Percentiles rank a stretch among this genome's conserved stretches.
phyloP scores from a whole-genome alignment of 2,113 vertebrate species.

The Polypterus senegalus region DNA sequence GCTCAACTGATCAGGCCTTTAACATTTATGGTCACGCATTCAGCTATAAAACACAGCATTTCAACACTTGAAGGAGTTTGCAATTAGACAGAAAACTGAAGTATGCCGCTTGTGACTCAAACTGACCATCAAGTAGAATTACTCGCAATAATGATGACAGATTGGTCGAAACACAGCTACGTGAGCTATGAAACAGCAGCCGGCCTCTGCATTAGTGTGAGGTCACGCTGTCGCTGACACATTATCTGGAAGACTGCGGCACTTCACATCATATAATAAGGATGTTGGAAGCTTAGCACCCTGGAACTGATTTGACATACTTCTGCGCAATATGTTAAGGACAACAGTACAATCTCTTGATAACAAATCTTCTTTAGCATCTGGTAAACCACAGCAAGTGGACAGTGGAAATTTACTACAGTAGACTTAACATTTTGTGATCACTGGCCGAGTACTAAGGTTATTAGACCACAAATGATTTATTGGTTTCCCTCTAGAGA shows the following conservation, averaged over 20 bases:
- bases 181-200: background rate
- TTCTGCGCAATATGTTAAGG: slow-evolving; percentile 1
- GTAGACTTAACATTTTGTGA: slow-evolving; percentile 8
- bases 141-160: slow-evolving; percentile 11
- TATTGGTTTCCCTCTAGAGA: slow-evolving; percentile 2
- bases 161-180: background rate
- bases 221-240: background rate
- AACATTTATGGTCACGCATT: no score
- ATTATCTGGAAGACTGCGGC: background rate
- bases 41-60: no score
- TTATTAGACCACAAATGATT: slow-evolving; percentile 5
- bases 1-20: no score
- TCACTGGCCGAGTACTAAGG: slow-evolving; percentile 10
- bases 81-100: slow-evolving; percentile 9
- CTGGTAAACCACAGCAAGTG: slow-evolving; percentile 3
- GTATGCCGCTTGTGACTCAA: background rate
- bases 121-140: slow-evolving; percentile 7
- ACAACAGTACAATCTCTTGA: no score
- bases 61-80: slow-evolving; percentile 1
- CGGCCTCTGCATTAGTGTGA: background rate
- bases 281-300: slow-evolving; percentile 5
- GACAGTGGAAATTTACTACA: slow-evolving; percentile 13
- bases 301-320: slow-evolving; percentile 5
- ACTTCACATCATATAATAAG: slow-evolving; percentile 10
- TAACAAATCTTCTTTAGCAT: slow-evolving; percentile 2